Evolutionary conservation across 2,888 invertebrate species (phyloP), one percentile per base, ranked within the genome.

Genomic region (Palloptera scutellata): DNA sequence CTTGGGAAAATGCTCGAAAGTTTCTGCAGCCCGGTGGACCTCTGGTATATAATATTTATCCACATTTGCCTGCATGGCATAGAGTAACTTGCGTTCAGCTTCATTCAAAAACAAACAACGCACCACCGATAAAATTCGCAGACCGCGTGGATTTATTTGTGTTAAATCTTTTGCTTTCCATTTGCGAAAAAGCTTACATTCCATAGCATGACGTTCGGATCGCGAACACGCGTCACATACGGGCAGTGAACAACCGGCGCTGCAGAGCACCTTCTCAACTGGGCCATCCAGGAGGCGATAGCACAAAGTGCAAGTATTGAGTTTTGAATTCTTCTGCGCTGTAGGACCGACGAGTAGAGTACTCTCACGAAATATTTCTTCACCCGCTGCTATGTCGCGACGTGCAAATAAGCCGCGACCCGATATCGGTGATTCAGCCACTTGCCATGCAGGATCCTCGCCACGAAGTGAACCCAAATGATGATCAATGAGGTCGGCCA

Each of bases 331-430:
- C 40, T 83, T 82, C 65, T 87, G 86, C 57, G 88, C 86, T 43
- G 91, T 88, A 0, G 92, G 92, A 0, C 94, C 93, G 61, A 89
- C 84, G 64, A 93, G 86, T 52, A 94, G 81, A 0, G 94, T 90
- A 64, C 84, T 87, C 81, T 94, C 94, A 10, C 88, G 86, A 76
- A 91, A 92, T 43, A 94, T 88, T 53, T 90, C 82, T 82, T 93
- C 92, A 41, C 92, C 92, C 9, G 86, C 78, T 61, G 83, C 78
- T 51, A 93, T 89, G 76, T 91, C 88, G 67, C 89, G 86, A 0
- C 84, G 87, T 2, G 93, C 91, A 74, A 92, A 88, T 9, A 94
- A 78, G 10, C 93, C 93, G 42, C 92, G 89, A 6, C 93, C 93
- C 59, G 90, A 88, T 3, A 90, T 79, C n/a, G 84, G 75, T 0